These are phyloP conservation scores for Drosophila sturtevanti DNA, from an alignment of 1,140 invertebrate species.

Conservation along the genomic window DNA sequence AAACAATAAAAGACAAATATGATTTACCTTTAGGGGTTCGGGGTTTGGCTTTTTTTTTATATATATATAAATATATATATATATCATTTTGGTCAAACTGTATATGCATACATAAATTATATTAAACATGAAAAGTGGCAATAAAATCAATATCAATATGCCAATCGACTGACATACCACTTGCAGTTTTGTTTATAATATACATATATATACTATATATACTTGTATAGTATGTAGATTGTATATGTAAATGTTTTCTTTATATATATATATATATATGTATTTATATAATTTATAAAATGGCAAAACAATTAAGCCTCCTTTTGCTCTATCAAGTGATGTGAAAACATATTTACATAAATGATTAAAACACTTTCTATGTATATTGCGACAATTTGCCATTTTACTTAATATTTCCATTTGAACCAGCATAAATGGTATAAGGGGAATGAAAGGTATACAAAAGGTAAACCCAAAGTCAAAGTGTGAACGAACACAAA, in stretches of 20 bases:
- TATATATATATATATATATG: background rate
- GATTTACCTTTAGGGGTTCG: background rate
- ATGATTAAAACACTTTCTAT: conserved; percentile 77
- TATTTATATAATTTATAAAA: conserved; percentile 59
- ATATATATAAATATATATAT: conserved; percentile 20
- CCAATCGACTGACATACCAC: conserved; percentile 6
- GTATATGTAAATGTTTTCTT: too few relatives aligned
- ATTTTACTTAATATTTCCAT: conserved; percentile 23
- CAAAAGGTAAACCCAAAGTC: conserved; percentile 15
- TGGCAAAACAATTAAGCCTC: conserved; percentile 45
- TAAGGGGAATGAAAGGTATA: too few relatives aligned
- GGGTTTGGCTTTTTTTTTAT: conserved; percentile 9
- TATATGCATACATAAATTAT: conserved; percentile 20
- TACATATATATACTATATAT: conserved; percentile 24
- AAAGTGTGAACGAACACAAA: conserved; percentile 57
- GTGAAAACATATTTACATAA: conserved; percentile 75
- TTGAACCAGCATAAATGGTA: too few relatives aligned
- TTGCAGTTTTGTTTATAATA: conserved; percentile 16
- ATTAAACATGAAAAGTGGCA: conserved; percentile 17
- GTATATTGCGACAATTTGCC: conserved; percentile 41
- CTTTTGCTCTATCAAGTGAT: background rate
- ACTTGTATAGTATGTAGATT: too few relatives aligned
- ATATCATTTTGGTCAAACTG: conserved; percentile 4
- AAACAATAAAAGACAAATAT: background rate
- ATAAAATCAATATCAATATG: conserved; percentile 48